Base-by-base conservation (phyloP, 2,888 invertebrate genomes). In the Epinotia bilunana region DNA sequence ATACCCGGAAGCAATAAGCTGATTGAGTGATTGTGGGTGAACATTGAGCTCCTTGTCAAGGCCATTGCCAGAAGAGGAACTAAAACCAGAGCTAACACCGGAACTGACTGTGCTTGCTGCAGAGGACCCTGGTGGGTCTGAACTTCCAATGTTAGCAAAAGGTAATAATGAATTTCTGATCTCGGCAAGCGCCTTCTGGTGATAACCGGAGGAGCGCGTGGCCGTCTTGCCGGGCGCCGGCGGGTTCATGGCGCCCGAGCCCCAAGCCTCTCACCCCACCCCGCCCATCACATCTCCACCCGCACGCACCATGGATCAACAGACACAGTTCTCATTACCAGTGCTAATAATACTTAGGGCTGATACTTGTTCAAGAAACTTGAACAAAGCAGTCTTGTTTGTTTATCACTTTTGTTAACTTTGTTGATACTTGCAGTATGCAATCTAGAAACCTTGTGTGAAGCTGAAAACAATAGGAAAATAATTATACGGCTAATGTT, bases 131-230 rank as follows among this genome's bases (percentile, higher is more conserved):
- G 95, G 95, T 67, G 96, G 95, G 82, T 95, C 95, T 6, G 94
- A 91, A 79, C 86, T 93, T 76, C 94, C 93, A 81, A 93, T 95
- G 86, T 97, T 97, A 72, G 97, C 97, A 89, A 97, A 97, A 72
- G 97, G 97, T 83, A 96, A 95, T 83, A 97, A 91, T 77, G 97
- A 97, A 90, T 97, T 97, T 83, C 97, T 95, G 86, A 97, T 98
- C 92, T 97, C 97, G 92, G 97, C 97, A 91, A 98, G 95, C 88
- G 97, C 97, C 94, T 97, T 97, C 92, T 97, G 97, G 93, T 97
- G 97, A 93, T 97, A 97, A 94, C 97, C 97, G 94, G 96, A 95
- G 89, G 95, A 95, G 93, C 96, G 96, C 94, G 95, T 95, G 92
- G 95, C 95, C 93, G 95, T 91, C 91, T 94, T 94, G 91, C 93